A percentile compares a stretch with the other conserved stretches of the same genome.
Evolutionary conservation across 1,140 invertebrate genomes (phyloP).

Genomic region (Drosophila micromelanica): DNA sequence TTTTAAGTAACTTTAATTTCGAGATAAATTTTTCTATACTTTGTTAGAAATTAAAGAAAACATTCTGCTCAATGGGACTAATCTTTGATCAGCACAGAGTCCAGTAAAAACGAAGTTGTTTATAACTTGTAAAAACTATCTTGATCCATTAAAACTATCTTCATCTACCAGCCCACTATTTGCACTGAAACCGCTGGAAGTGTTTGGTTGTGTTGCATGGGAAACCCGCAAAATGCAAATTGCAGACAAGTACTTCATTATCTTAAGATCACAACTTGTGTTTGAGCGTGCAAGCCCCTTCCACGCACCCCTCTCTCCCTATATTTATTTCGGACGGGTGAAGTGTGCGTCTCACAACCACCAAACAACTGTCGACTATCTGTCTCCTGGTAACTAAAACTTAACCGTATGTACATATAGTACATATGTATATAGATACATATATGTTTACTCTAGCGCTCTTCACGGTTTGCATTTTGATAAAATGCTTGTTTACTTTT

Average conservation of each 20-base stretch:
- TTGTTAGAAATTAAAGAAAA: too few species aligned
- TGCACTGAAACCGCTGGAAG: conserved; percentile 6
- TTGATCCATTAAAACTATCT: conserved; percentile 17
- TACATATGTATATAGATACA: background rate
- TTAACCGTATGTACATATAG: background rate
- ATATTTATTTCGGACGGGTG: background rate
- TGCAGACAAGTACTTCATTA: conserved; percentile 36
- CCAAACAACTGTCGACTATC: conserved; percentile 5
- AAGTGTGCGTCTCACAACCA: background rate
- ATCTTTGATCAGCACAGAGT: too few species aligned
- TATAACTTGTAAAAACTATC: conserved; percentile 1
- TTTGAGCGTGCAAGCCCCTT: background rate
- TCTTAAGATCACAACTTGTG: conserved; percentile 22
- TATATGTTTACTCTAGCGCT: conserved; percentile 28
- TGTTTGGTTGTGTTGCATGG: background rate
- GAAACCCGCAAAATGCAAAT: conserved; percentile 8
- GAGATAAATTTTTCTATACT: too few species aligned
- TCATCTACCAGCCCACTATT: background rate
- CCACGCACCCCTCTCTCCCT: background rate
- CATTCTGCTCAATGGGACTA: too few species aligned
- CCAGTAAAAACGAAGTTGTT: background rate
- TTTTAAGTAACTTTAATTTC: too few species aligned
- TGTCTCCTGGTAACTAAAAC: conserved; percentile 33
- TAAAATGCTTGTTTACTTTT: conserved; percentile 69
- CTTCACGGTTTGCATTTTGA: conserved; percentile 16